These are phyloP conservation scores for Furnarius figulus DNA, from an alignment of 2,113 vertebrate species.

Conservation along the genomic window DNA sequence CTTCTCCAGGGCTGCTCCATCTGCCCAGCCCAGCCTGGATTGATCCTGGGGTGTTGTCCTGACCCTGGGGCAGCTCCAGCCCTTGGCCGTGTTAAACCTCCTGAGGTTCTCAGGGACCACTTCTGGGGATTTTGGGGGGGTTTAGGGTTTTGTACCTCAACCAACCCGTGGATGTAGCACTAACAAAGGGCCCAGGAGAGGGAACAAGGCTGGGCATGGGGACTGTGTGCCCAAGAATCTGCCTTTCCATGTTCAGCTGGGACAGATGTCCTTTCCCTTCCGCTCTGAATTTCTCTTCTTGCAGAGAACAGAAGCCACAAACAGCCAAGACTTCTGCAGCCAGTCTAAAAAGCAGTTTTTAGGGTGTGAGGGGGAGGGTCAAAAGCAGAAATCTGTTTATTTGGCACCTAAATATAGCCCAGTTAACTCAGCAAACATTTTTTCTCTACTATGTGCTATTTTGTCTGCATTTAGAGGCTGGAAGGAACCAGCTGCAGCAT, in stretches of 20 bases:
- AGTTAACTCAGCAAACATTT: constrained; percentile 43
- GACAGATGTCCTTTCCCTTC: background rate
- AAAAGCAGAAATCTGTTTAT: constrained; percentile 38
- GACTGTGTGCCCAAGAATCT: background rate
- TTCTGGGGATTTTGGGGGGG: accelerated
- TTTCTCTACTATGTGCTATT: constrained; percentile 30
- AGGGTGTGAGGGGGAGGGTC: constrained; percentile 41
- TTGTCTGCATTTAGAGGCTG: constrained; percentile 23
- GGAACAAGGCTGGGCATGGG: background rate
- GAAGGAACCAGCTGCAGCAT: constrained; percentile 39
- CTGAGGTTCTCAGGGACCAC: accelerated
- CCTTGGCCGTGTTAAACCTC: background rate
- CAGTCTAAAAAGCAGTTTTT: background rate
- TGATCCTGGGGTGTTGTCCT: accelerated
- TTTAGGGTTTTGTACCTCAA: background rate
- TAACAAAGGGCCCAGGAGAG: background rate
- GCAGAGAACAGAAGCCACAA: background rate
- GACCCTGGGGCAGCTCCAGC: background rate
- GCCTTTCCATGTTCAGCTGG: background rate
- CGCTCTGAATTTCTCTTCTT: background rate
- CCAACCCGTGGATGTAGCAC: background rate
- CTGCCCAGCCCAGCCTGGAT: background rate
- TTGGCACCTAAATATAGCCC: constrained; percentile 42
- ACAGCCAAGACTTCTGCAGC: background rate
- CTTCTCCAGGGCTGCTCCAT: background rate